Conservation (phyloP, 2,888 invertebrate species). For the Podabrus alpinus region DNA sequence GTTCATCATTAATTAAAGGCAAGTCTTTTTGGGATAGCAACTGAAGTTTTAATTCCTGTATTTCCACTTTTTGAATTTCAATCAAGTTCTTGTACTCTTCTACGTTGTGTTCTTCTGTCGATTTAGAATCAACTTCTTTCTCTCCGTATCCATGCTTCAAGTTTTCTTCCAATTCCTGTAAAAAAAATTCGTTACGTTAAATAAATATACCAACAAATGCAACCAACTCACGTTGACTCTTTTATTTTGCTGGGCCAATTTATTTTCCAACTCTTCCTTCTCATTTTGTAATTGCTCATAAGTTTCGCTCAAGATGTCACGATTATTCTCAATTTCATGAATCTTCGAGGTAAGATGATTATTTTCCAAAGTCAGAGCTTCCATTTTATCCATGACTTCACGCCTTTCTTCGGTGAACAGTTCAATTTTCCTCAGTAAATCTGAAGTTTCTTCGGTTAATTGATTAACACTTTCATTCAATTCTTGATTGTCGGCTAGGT, state of each 20-base stretch:
- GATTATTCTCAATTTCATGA: constrained; percentile 57
- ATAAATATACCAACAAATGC: neutral
- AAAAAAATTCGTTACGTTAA: neutral
- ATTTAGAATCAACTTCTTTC: neutral
- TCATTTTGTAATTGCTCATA: constrained; percentile 56
- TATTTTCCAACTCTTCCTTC: constrained; percentile 57
- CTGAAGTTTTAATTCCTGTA: constrained; percentile 36
- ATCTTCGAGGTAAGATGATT: constrained; percentile 59
- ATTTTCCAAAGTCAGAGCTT: constrained; percentile 65
- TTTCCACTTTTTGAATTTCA: constrained; percentile 41
- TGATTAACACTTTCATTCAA: constrained; percentile 62
- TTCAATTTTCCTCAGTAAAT: constrained; percentile 70
- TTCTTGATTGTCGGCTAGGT: constrained; percentile 50
- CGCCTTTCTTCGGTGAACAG: constrained; percentile 70
- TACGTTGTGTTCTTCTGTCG: constrained; percentile 21
- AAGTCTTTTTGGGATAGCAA: constrained; percentile 30
- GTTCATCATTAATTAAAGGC: constrained; percentile 13
- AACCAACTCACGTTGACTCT: constrained; percentile 7
- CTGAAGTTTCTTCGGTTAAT: constrained; percentile 67
- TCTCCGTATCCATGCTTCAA: constrained; percentile 9
- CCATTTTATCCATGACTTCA: constrained; percentile 72
- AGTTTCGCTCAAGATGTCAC: constrained; percentile 52
- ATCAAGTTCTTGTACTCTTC: constrained; percentile 38
- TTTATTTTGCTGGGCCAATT: constrained; percentile 46
- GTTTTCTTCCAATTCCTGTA: constrained; percentile 16